phyloP scores from a whole-genome alignment of 1,140 invertebrate species.

The Zaprionus nigranus region DNA sequence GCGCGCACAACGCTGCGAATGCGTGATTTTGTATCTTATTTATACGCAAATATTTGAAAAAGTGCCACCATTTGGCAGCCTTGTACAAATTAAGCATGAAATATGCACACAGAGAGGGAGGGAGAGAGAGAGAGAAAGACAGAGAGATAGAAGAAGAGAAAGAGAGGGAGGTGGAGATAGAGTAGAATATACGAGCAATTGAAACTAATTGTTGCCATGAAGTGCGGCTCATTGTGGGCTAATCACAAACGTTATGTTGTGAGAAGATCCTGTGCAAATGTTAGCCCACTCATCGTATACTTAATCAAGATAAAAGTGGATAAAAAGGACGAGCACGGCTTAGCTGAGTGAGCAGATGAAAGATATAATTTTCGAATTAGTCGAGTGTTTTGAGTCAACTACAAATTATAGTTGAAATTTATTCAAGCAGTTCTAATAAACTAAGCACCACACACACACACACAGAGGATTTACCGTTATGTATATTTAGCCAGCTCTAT shows the following conservation, averaged over 20 bases:
- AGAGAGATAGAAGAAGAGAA: not conserved
- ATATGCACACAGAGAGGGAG: conserved; percentile 13
- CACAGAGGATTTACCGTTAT: conserved; percentile 22
- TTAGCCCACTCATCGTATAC: not conserved
- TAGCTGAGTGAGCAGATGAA: conserved; percentile 59
- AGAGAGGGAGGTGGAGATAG: conserved; percentile 6
- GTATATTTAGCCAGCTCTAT: conserved; percentile 49
- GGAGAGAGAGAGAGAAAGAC: not conserved
- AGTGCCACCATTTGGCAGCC: conserved; percentile 1
- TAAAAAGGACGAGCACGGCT: conserved; percentile 9
- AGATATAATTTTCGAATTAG: conserved; percentile 55
- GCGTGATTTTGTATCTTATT: conserved; percentile 34
- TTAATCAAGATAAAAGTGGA: conserved; percentile 28
- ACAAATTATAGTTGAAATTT: conserved; percentile 65
- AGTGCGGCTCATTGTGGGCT: not conserved
- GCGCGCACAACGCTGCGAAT: conserved; percentile 23
- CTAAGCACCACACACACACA: conserved; percentile 28
- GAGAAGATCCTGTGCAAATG: not conserved
- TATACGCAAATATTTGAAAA: conserved; percentile 26
- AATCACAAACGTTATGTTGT: not conserved
- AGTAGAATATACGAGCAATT: conserved; percentile 5
- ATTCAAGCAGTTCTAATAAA: conserved; percentile 72
- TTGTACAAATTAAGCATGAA: conserved; percentile 19
- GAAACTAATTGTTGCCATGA: conserved; percentile 4
- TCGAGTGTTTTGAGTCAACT: conserved; percentile 33